Base-by-base conservation (phyloP, 2,888 invertebrate species). In the Andrena bicolor region DNA sequence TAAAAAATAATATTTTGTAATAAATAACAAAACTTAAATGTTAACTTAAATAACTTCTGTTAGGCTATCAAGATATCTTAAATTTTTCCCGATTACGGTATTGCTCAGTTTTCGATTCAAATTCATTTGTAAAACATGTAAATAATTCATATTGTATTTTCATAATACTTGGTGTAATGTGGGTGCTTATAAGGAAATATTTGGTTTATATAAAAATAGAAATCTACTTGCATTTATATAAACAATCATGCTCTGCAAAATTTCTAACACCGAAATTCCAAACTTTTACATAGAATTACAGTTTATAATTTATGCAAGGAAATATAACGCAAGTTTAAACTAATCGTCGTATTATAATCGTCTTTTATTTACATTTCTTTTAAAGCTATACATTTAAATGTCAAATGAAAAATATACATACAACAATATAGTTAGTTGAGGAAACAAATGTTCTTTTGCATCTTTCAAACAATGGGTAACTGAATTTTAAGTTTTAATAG, bases 61-160 rank as follows among this genome's bases (percentile, higher is more conserved):
- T 80, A 77, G 30, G 69, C 23, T 66, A 60, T 65, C 70, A 51
- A 77, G 10, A 51, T 56, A 26, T 66, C 64, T 64, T 32, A 41
- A 35, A 56, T 66, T 72, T 53, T 26, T 41, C 20, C 8, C 63
- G 30, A 41, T 41, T 51, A 5, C n/a, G 16, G 35, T 61, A 60
- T 60, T 49, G 23, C 20, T 66, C 28, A 16, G 13, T 41, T 64
- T 65, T 20, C 10, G 2, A n/a, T 49, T 66, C 26, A 35, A 48
- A 23, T 71, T 30, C 8, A 28, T 61, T 64, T 48, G 63, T 10
- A 16, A 69, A 69, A 56, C 30, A 48, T 53, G 16, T 49, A 51
- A 26, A 77, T 23, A 28, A 60, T 60, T 65, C n/a, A 26, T 32
- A 26, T n/a, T 23, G 7, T 16, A 30, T 64, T 49, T 32, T 58